Conservation (phyloP, 2,113 vertebrate genomes). For the Ovibos moschatus region DNA sequence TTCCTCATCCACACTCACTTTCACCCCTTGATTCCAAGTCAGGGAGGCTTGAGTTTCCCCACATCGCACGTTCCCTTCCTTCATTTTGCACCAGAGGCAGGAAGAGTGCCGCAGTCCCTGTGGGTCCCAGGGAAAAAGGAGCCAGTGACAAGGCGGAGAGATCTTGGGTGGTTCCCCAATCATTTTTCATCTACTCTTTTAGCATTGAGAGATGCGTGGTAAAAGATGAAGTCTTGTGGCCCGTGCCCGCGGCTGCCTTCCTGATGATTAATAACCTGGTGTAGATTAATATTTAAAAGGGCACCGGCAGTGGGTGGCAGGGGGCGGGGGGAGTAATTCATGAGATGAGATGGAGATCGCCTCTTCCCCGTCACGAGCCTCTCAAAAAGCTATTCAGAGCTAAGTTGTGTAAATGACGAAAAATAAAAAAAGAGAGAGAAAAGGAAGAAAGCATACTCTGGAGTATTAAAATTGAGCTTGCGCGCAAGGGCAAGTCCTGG, state of each 20-base stretch:
- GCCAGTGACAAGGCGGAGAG: neutral
- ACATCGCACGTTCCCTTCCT: neutral
- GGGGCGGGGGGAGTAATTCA: neutral
- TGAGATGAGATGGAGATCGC: neutral
- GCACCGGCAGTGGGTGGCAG: accelerated
- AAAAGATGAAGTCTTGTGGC: neutral
- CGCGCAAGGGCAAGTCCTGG: neutral
- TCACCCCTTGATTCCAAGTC: neutral
- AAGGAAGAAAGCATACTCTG: neutral
- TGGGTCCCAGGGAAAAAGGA: accelerated
- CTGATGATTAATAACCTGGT: constrained; percentile 48
- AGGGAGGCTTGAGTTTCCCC: neutral
- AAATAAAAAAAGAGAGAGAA: neutral
- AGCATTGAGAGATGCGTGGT: neutral
- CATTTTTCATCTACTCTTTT: neutral
- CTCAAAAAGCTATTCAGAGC: neutral
- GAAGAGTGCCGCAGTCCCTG: neutral
- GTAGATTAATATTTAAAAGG: constrained; percentile 65
- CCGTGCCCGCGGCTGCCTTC: constrained; percentile 18
- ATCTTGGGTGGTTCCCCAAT: neutral
- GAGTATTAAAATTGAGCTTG: neutral
- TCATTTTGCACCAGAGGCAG: neutral
- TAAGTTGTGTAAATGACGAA: neutral
- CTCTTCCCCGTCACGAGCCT: neutral
- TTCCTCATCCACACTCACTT: neutral